Evolutionary conservation across 1,140 invertebrate species (phyloP).

Genomic region (Drosophila miranda): DNA sequence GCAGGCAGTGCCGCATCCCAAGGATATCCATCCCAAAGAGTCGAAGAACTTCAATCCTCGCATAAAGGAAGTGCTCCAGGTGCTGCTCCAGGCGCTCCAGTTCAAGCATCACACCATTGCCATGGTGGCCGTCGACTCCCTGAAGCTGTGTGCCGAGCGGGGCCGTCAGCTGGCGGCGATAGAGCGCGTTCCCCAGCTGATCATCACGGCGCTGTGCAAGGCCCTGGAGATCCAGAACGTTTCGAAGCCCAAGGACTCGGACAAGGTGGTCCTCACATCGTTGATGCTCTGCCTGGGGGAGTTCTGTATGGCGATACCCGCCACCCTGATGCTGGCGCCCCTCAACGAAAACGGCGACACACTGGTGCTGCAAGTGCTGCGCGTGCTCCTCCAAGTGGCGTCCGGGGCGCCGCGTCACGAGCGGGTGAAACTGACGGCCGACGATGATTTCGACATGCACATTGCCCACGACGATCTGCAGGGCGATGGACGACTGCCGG

Average conservation of each 20-base stretch:
- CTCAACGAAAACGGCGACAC: conserved; percentile 83
- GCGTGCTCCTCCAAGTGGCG: conserved; percentile 83
- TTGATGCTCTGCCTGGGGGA: conserved; percentile 95
- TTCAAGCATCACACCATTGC: conserved; percentile 82
- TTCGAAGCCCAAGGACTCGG: conserved; percentile 83
- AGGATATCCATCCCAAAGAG: conserved; percentile 58
- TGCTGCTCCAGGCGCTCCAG: conserved; percentile 94
- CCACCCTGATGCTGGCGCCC: conserved; percentile 58
- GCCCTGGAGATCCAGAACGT: conserved; percentile 81
- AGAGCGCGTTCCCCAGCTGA: conserved; percentile 75
- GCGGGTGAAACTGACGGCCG: conserved; percentile 75
- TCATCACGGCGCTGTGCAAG: conserved; percentile 76
- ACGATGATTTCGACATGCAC: conserved; percentile 88
- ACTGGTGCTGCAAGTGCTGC: conserved; percentile 84
- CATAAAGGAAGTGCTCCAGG: conserved; percentile 91
- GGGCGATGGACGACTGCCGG: conserved; percentile 73
- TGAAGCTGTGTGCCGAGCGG: conserved; percentile 76
- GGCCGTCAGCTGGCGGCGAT: conserved; percentile 72
- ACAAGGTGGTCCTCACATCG: conserved; percentile 90
- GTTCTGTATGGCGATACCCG: conserved; percentile 90
- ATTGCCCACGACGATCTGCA: conserved; percentile 87
- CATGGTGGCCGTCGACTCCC: conserved; percentile 75
- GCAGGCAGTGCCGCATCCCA: conserved; percentile 72
- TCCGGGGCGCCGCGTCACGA: conserved; percentile 81
- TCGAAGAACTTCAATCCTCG: conserved; percentile 84